phyloP scores from a whole-genome alignment of 64 coral and sea anemone genomes.

The Cladopsammia gracilis region DNA sequence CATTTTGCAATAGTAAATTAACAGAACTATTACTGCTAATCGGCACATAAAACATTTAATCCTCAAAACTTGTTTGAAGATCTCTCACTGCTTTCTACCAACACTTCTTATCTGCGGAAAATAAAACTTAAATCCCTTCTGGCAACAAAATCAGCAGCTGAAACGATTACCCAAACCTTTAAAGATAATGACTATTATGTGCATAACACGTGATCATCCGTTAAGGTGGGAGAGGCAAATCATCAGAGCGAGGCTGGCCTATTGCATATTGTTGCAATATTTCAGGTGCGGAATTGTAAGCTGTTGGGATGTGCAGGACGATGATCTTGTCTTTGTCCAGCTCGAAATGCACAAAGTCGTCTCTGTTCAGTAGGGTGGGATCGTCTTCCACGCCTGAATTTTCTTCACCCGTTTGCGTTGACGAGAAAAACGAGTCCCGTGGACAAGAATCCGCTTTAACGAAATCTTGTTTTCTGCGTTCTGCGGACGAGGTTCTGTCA shows the following conservation, averaged over 20 bases:
- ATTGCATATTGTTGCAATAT: slow-evolving; percentile 92
- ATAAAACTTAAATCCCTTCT: no score
- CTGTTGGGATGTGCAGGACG: slow-evolving; percentile 78
- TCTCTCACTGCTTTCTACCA: no score
- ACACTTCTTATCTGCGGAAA: no score
- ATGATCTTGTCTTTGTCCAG: slow-evolving; percentile 96
- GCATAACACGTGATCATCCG: not conserved
- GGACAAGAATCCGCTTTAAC: slow-evolving; percentile 14
- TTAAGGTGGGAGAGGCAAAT: slow-evolving; percentile 19
- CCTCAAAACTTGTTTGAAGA: no score
- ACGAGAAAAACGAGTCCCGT: slow-evolving; percentile 20
- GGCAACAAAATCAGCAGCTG: no score
- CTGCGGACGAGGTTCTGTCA: not conserved
- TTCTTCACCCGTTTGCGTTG: slow-evolving; percentile 27
- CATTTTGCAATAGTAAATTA: no score
- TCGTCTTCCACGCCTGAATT: slow-evolving; percentile 79
- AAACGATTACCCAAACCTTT: no score
- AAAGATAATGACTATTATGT: not conserved
- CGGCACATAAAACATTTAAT: no score
- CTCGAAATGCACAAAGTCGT: slow-evolving; percentile 93
- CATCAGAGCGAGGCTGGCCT: slow-evolving; percentile 85
- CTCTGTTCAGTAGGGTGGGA: slow-evolving; percentile 78
- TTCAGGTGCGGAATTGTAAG: slow-evolving; percentile 81
- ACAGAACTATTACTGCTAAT: no score
- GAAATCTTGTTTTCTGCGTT: slow-evolving; percentile 30